Percentiles rank a stretch among this genome's conserved stretches.
phyloP scores from a whole-genome alignment of 1,140 invertebrate species.

The Holcopasites calliopsidis region DNA sequence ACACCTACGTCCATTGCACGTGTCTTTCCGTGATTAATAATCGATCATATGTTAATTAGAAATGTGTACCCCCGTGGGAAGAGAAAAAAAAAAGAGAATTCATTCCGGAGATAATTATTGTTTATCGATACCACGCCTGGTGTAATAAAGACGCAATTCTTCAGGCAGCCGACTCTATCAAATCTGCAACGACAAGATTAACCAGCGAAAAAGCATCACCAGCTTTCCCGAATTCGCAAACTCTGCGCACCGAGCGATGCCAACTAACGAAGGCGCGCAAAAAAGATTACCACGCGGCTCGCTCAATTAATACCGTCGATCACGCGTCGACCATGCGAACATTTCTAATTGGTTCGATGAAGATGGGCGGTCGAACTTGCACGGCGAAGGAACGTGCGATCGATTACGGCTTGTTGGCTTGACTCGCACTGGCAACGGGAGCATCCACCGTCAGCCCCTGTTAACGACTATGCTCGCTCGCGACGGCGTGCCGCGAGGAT shows the following conservation, averaged over 20 bases:
- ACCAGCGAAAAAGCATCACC: no score
- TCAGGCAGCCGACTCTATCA: no score
- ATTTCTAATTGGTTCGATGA: slow-evolving; percentile 22
- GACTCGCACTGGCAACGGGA: slow-evolving; percentile 23
- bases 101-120: no score
- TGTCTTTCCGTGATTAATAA: neutral
- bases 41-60: no score
- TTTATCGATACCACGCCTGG: no score
- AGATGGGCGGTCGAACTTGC: neutral
- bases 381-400: slow-evolving; percentile 19
- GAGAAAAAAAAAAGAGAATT: no score
- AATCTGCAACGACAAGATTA: no score
- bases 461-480: slow-evolving; percentile 19
- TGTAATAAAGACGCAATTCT: no score
- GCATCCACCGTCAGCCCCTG: slow-evolving; percentile 2
- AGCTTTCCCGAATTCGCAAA: no score
- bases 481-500: neutral
- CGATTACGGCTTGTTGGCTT: slow-evolving; percentile 37
- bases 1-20: neutral
- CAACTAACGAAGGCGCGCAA: neutral
- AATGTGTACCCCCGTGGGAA: no score
- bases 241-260: no score
- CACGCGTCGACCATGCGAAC: slow-evolving; percentile 25
- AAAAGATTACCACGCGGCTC: neutral
- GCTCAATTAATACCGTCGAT: slow-evolving; percentile 37